A percentile compares a stretch with the other conserved stretches of the same genome.
phyloP scores from a whole-genome alignment of 2,888 invertebrate genomes.

The Patella ulyssiponensis region DNA sequence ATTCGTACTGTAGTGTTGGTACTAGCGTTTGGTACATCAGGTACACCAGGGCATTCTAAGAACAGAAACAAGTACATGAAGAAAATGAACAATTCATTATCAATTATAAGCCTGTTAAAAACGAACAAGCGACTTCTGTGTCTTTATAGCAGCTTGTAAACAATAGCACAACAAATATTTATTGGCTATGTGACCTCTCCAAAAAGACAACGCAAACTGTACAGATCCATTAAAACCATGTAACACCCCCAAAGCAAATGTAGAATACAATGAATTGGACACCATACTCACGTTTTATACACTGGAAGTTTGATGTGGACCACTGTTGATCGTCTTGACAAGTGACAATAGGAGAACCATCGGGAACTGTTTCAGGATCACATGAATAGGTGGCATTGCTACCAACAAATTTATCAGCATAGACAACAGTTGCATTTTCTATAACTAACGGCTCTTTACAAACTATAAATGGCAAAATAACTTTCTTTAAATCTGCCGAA shows the following conservation, averaged over 20 bases:
- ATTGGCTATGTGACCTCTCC: too few species aligned
- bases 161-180: too few species aligned
- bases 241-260: too few species aligned
- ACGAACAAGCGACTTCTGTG: too few species aligned
- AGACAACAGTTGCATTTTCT: neutral
- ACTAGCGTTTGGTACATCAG: neutral
- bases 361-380: neutral
- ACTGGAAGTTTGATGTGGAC: neutral
- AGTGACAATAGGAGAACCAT: neutral
- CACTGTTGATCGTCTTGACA: neutral
- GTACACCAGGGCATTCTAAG: neutral
- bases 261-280: too few species aligned
- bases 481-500: too few species aligned
- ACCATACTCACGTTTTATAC: neutral
- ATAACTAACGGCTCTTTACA: neutral
- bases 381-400: neutral
- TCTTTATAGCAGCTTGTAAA: too few species aligned
- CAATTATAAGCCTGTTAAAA: too few species aligned
- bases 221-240: too few species aligned
- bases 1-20: neutral
- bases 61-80: too few species aligned
- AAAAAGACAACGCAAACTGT: too few species aligned
- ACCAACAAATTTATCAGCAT: constrained; percentile 5
- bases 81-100: too few species aligned
- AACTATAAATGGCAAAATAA: neutral